Evolutionary conservation across 2,888 invertebrate genomes (phyloP), one percentile per base, ranked within the genome.

Genomic region (Physocephala rufipes): DNA sequence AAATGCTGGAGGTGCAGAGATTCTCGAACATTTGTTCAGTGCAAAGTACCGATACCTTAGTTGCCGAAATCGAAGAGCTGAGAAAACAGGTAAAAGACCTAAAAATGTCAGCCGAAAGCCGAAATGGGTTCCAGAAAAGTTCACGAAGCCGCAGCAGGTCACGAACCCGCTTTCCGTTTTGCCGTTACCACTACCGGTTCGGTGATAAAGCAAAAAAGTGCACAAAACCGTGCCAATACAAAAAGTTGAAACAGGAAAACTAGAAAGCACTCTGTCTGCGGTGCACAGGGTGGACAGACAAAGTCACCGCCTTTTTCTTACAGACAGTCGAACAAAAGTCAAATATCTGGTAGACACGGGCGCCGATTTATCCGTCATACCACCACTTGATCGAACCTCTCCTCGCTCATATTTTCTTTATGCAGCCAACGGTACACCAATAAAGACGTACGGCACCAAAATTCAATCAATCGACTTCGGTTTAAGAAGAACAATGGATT

Each of bases 381-480:
- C 62, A 3, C 36, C 62, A n/a, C 15, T 30, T 19, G 36, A 62
- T 62, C 30, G 62, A 61, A 36, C 62, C 21, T 36, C 62, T 12
- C 62, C 62, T 24, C 36, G 26, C 26, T 30, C 62, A 26, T 36
- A 36, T 36, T 15, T 2, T 16, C 19, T 28, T 7, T 71, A 73
- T 62, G 72, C 68, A 19, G 70, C 70, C 2, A 74, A 72, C 19
- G 68, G 72, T 12, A 70, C 68, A 13, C 65, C 67, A 13, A 74
- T 72, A 21, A 71, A 71, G 61, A 70, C 65, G 9, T 69, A 66
- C 43, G 74, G 74, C 16, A 61, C 70, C 19, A 72, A 58, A 49
- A 68, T 51, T 19, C 21, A 67, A 28, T 68, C 67, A 59, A 24
- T 74, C 3, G 70, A 74, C 28, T 70, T 72, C 55, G 63, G 71